phyloP scores from a whole-genome alignment of 2,113 vertebrate species.

The Malurus elegans region DNA sequence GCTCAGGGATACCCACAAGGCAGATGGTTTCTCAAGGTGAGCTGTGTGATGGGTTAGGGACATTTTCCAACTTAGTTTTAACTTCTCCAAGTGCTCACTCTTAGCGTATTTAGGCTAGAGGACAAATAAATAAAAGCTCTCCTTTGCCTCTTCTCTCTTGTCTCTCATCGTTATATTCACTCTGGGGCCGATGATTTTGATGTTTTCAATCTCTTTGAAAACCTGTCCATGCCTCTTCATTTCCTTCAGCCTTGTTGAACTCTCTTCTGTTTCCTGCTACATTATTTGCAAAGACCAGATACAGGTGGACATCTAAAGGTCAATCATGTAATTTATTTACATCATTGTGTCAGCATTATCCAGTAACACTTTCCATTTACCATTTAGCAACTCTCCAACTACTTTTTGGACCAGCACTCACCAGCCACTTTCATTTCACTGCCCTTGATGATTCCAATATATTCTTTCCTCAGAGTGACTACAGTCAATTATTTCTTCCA shows the following conservation, averaged over 20 bases:
- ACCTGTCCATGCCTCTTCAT: background rate
- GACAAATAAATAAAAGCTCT: background rate
- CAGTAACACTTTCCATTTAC: background rate
- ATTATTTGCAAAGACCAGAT: background rate
- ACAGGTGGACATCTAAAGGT: background rate
- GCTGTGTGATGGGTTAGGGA: background rate
- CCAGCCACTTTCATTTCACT: background rate
- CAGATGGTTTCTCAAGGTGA: background rate
- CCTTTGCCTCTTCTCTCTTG: background rate
- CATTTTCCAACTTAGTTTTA: background rate
- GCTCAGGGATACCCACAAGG: background rate
- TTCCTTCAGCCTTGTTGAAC: background rate
- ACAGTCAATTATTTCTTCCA: constrained; percentile 35
- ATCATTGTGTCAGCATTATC: background rate
- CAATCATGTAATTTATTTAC: background rate
- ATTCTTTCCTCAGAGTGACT: background rate
- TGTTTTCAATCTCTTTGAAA: background rate
- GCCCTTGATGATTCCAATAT: background rate
- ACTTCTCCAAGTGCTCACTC: background rate
- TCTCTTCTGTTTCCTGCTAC: background rate
- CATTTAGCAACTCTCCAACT: background rate
- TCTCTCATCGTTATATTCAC: background rate
- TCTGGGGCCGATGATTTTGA: background rate
- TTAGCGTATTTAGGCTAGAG: background rate
- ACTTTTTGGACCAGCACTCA: background rate